Evolutionary conservation across 2,888 invertebrate genomes (phyloP).

Genomic region (Ditula angustiorana): DNA sequence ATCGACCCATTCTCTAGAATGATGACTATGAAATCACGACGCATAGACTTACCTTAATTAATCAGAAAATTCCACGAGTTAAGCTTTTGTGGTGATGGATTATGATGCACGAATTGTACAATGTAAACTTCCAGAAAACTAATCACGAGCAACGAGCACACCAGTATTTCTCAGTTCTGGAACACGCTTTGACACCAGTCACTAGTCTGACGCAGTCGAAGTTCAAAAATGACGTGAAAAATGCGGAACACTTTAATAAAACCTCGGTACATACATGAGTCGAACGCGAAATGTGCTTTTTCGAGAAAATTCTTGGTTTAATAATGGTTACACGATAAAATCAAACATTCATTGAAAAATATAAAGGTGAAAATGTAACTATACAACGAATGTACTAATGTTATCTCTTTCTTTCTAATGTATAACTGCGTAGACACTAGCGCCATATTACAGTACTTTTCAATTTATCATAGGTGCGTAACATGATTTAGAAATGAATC

Average conservation of each 20-base stretch:
- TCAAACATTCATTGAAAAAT: background rate
- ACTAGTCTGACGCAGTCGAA: conserved; percentile 37
- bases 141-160: conserved; percentile 51
- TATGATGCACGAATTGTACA: conserved; percentile 33
- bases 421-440: conserved; percentile 13
- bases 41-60: conserved; percentile 26
- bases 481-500: background rate
- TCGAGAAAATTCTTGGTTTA: conserved; percentile 52
- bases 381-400: too few relatives aligned
- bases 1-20: conserved; percentile 7
- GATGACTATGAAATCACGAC: conserved; percentile 6
- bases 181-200: conserved; percentile 34
- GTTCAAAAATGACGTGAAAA: conserved; percentile 39
- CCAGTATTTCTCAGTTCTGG: conserved; percentile 46
- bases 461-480: too few relatives aligned
- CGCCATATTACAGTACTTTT: background rate
- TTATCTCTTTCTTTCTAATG: background rate
- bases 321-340: background rate
- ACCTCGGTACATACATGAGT: conserved; percentile 35
- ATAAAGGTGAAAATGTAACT: background rate
- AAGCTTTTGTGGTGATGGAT: conserved; percentile 20
- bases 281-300: conserved; percentile 47
- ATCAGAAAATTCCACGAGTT: conserved; percentile 30
- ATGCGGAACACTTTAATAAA: conserved; percentile 33
- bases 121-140: conserved; percentile 53